Conservation (phyloP, 2,797 vertebrate species). For the Sitta carolinensis region DNA sequence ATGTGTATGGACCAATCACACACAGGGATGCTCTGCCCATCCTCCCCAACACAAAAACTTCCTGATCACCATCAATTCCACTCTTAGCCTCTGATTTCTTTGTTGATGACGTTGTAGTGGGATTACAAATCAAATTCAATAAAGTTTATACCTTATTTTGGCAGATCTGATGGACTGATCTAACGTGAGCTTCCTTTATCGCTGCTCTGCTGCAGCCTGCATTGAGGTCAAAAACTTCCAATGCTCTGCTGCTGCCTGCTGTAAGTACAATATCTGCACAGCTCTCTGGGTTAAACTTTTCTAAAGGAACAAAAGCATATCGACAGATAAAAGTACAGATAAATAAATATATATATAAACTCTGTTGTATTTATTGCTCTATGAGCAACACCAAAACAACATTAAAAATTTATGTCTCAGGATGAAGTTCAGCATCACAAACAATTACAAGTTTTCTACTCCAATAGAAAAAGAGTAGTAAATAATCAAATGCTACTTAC, state of each 20-base stretch:
- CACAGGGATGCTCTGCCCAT: background rate
- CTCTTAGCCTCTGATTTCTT: background rate
- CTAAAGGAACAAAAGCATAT: background rate
- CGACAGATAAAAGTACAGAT: background rate
- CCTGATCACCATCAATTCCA: rapidly evolving
- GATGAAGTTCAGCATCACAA: background rate
- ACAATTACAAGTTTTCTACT: background rate
- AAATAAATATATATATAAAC: background rate
- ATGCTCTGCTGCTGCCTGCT: slow-evolving; percentile 80
- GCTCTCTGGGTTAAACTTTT: slow-evolving; percentile 34
- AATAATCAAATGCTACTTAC: background rate
- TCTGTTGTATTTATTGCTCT: background rate
- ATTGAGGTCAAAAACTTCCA: slow-evolving; percentile 91
- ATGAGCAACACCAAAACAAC: background rate
- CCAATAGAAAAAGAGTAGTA: background rate
- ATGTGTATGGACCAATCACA: background rate
- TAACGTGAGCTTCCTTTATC: slow-evolving; percentile 81
- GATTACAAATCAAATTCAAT: background rate
- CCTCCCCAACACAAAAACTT: background rate
- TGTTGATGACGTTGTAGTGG: background rate
- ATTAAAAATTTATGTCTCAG: background rate
- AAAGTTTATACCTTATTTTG: slow-evolving; percentile 85
- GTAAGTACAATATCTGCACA: slow-evolving; percentile 84
- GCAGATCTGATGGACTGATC: slow-evolving; percentile 84
- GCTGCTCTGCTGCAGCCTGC: slow-evolving; percentile 74